Conservation (phyloP, 2,888 invertebrate genomes). For the Saturnia japonica region DNA sequence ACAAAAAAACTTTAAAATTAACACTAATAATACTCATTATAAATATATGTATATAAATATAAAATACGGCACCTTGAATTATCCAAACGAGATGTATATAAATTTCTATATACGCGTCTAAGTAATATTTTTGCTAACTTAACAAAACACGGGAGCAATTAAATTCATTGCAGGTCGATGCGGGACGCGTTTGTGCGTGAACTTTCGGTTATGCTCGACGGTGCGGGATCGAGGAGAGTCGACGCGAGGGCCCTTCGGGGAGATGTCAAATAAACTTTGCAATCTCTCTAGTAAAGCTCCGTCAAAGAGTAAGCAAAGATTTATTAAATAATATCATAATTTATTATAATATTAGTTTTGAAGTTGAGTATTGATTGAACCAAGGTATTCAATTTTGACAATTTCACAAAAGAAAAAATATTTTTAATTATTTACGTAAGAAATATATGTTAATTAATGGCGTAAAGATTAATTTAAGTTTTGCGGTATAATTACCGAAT, state of each 20-base stretch:
- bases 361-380: no score
- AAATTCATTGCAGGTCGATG: slow-evolving; percentile 55
- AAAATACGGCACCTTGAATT: no score
- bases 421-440: no score
- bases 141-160: slow-evolving; percentile 44
- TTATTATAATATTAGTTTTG: not conserved
- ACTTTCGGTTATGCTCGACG: slow-evolving; percentile 44
- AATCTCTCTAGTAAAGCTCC: slow-evolving; percentile 50
- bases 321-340: not conserved
- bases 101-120: slow-evolving; percentile 1
- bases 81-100: not conserved
- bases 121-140: slow-evolving; percentile 19
- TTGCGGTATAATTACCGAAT: no score
- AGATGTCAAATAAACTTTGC: slow-evolving; percentile 62
- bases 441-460: no score
- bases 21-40: no score
- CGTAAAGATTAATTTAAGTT: no score
- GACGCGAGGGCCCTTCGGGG: slow-evolving; percentile 48
- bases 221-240: slow-evolving; percentile 22
- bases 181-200: slow-evolving; percentile 54
- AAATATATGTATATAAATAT: no score
- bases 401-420: no score
- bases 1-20: no score
- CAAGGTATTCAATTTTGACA: no score
- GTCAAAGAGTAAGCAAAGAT: slow-evolving; percentile 31